Evolutionary conservation across 2,888 invertebrate species (phyloP).

Genomic region (Trachelus tabidus): DNA sequence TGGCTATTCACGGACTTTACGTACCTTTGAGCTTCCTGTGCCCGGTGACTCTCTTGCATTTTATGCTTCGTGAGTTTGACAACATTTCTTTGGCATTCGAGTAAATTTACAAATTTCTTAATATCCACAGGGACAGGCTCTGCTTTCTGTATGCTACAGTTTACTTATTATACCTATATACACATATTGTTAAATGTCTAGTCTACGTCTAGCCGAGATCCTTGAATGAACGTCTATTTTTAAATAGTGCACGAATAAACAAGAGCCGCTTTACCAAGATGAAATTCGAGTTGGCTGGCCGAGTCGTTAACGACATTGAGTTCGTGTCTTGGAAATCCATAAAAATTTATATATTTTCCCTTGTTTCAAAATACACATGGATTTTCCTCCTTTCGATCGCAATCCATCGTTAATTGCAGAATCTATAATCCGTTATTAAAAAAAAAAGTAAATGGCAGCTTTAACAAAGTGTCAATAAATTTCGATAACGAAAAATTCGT

Average conservation of each 20-base stretch:
- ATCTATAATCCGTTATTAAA: background rate
- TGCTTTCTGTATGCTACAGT: background rate
- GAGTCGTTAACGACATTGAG: background rate
- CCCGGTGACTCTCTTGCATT: background rate
- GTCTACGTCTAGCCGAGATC: slow-evolving; percentile 55
- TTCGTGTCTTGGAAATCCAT: background rate
- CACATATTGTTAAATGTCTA: slow-evolving; percentile 52
- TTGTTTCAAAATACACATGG: background rate
- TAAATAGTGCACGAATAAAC: slow-evolving; percentile 54
- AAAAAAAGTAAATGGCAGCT: too few species aligned
- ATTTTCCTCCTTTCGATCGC: too few species aligned
- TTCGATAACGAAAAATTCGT: background rate
- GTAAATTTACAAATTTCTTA: too few species aligned
- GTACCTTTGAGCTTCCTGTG: background rate
- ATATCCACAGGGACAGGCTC: background rate
- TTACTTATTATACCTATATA: slow-evolving; percentile 24
- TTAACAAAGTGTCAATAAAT: background rate
- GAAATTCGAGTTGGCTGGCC: background rate
- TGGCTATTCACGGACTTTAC: background rate
- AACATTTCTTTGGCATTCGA: background rate
- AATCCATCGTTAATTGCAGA: too few species aligned
- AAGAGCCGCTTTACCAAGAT: slow-evolving; percentile 17
- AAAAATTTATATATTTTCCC: background rate
- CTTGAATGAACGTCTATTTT: slow-evolving; percentile 62
- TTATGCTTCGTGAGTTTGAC: background rate